Evolutionary conservation across 2,113 vertebrate species (phyloP), one percentile per base, ranked within the genome.

Genomic region (Sciurus niger): DNA sequence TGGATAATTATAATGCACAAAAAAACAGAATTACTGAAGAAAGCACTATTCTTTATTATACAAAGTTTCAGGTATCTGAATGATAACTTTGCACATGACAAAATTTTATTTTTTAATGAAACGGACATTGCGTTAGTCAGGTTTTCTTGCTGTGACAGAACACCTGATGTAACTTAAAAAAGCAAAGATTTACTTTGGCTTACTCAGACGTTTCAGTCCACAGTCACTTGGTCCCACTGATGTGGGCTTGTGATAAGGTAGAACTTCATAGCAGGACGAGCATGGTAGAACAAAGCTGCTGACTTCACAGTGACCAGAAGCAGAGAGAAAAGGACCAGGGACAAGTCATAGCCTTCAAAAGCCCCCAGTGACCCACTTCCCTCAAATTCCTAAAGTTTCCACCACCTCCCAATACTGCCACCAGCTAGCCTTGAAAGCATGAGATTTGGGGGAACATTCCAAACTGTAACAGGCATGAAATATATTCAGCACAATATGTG

Each of bases 51-150:
- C 17, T 85, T 73, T 84, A 24, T 58, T 65, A 60, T 55, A 48
- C 17, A 84, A 11, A 84, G 46, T 78, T 90, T 16, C 34, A 82
- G 73, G 13, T 85, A 80, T 8, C 3, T 80, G 4, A 90, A 85
- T 30, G 2, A n/a, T 70, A 77, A 70, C 4, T 80, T 51, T 25
- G 3, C n/a, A 83, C 0, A 24, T 85, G 70, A 58, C 28, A 88
- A 91, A 24, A 1, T 25, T 95, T 91, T 43, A 37, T n/a, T 79
- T 90, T 87, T 53, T 84, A 85, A 89, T 67, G 3, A 58, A 82
- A 18, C 5, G 12, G 32, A 22, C 34, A n/a, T 40, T n/a, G 72
- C 12, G 28, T 58, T 55, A 55, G 55, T 68, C 4, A 68, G 13
- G 13, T 68, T 68, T 68, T 68, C 30, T 68, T 34, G 32, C 65